Conservation (phyloP, 2,113 vertebrate genomes). For the Odocoileus virginianus region DNA sequence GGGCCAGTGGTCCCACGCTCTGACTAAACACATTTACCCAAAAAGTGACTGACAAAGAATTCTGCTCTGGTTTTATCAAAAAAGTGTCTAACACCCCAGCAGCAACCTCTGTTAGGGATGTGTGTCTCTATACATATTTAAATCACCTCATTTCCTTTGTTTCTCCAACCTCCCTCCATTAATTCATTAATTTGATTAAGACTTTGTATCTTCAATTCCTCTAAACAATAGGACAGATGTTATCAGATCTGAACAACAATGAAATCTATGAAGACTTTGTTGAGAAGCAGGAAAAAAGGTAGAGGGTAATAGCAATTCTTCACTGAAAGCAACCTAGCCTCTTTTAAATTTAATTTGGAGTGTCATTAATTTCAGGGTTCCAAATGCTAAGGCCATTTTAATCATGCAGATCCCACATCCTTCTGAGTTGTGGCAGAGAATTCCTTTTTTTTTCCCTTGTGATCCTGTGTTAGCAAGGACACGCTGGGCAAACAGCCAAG, state of each 20-base stretch:
- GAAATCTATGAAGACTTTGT: conserved; percentile 64
- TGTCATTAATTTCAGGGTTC: conserved; percentile 68
- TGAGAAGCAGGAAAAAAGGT: conserved; percentile 48
- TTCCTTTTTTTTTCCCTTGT: conserved; percentile 60
- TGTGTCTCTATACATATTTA: background rate
- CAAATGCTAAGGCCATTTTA: conserved; percentile 73
- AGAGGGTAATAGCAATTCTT: conserved; percentile 71
- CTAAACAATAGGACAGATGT: conserved; percentile 56
- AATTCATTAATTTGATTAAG: conserved; percentile 62
- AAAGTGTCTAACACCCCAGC: background rate
- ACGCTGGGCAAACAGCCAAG: conserved; percentile 79
- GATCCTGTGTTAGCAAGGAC: conserved; percentile 79
- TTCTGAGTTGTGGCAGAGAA: conserved; percentile 72
- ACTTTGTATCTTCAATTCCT: conserved; percentile 45
- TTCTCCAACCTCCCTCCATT: conserved; percentile 26
- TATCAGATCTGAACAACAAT: conserved; percentile 59
- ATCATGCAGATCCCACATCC: conserved; percentile 71
- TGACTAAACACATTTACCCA: conserved; percentile 39
- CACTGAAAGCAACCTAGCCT: conserved; percentile 56
- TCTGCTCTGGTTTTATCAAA: conserved; percentile 10
- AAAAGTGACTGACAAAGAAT: conserved; percentile 28
- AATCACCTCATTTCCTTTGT: conserved; percentile 56
- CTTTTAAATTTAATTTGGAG: conserved; percentile 75
- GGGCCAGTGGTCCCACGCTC: conserved; percentile 20
- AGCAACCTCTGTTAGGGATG: background rate